A percentile compares a stretch with the other conserved stretches of the same genome.
phyloP scores from a whole-genome alignment of 2,888 invertebrate genomes.

The Torymus auratus region DNA sequence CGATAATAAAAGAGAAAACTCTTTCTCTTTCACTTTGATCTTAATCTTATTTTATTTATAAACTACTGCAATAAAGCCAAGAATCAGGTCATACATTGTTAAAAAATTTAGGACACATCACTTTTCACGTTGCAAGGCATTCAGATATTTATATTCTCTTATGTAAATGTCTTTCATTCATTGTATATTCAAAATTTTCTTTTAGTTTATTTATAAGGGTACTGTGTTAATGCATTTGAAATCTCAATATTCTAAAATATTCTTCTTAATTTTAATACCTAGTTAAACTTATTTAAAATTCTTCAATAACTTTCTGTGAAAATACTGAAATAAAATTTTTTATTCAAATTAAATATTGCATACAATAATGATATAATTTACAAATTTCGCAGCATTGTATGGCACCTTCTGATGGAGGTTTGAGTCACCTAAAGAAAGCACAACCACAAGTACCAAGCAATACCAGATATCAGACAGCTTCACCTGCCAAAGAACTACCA shows the following conservation, averaged over 20 bases:
- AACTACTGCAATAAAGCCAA: background rate
- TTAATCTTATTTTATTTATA: slow-evolving; percentile 1
- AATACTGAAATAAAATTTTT: too few species aligned
- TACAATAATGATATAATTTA: too few species aligned
- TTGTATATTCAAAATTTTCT: background rate
- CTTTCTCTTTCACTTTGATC: background rate
- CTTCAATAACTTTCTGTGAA: too few species aligned
- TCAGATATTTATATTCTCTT: slow-evolving; percentile 18
- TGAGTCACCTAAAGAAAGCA: slow-evolving; percentile 81
- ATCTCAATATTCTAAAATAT: too few species aligned
- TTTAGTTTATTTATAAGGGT: slow-evolving; percentile 1
- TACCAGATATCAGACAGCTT: slow-evolving; percentile 79
- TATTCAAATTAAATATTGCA: too few species aligned
- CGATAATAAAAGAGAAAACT: background rate
- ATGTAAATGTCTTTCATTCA: background rate
- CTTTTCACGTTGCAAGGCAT: background rate
- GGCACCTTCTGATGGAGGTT: slow-evolving; percentile 63
- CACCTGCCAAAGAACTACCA: slow-evolving; percentile 79
- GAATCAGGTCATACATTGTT: slow-evolving; percentile 21
- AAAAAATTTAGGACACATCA: slow-evolving; percentile 32
- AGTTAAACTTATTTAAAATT: too few species aligned
- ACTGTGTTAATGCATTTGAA: too few species aligned
- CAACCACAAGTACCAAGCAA: slow-evolving; percentile 88
- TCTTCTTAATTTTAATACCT: too few species aligned
- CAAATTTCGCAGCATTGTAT: slow-evolving; percentile 28